These are phyloP conservation scores for Rapana venosa DNA, from an alignment of 2,888 invertebrate genomes.

Conservation along the genomic window DNA sequence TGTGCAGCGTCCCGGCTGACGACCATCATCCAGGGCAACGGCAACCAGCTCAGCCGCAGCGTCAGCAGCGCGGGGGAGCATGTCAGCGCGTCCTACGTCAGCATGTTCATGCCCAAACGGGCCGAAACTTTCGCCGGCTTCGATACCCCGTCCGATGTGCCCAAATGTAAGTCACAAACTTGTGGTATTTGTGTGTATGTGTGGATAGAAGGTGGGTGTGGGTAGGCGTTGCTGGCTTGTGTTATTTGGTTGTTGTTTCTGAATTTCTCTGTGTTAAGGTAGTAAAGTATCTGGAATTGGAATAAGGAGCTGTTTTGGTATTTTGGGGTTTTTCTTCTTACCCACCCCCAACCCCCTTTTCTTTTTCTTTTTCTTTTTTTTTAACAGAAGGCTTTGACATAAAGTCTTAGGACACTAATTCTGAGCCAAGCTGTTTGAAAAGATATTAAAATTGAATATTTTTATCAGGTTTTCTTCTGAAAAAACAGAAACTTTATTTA, in stretches of 20 bases:
- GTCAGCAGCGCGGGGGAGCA: constrained; percentile 96
- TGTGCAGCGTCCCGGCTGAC: constrained; percentile 74
- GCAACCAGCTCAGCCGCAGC: constrained; percentile 90
- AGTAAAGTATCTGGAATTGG: too few species aligned
- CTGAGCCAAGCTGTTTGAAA: too few species aligned
- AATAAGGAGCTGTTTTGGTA: too few species aligned
- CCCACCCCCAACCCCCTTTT: too few species aligned
- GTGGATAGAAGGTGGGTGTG: neutral
- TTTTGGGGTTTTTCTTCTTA: too few species aligned
- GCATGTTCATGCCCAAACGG: constrained; percentile 92
- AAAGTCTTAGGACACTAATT: too few species aligned
- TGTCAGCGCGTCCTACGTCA: constrained; percentile 88
- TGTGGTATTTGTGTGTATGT: neutral
- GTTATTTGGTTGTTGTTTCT: neutral
- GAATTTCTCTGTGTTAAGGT: too few species aligned
- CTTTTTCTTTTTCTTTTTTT: too few species aligned
- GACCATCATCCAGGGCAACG: constrained; percentile 77
- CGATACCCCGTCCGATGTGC: constrained; percentile 81
- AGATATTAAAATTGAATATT: too few species aligned
- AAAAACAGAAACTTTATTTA: too few species aligned
- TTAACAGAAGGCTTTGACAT: too few species aligned
- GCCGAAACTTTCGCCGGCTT: constrained; percentile 98
- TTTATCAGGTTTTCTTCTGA: too few species aligned
- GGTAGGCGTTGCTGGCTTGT: neutral
- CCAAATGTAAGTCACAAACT: constrained; percentile 18